Evolutionary conservation across 2,888 invertebrate genomes (phyloP).

Genomic region (Tromatobia lineatoria): DNA sequence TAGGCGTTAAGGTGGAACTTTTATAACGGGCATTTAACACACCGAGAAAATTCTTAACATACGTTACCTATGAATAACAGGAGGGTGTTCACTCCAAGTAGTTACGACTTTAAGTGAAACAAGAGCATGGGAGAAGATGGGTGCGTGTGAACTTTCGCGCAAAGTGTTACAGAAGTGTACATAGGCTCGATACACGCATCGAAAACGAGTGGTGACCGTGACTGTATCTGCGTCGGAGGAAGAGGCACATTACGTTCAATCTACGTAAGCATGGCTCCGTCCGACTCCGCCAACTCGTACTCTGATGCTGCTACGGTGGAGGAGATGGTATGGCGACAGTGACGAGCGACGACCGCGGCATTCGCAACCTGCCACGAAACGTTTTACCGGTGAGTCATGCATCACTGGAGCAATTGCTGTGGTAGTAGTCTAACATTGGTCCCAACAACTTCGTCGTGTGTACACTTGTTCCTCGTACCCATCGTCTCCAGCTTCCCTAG

Average conservation of each 20-base stretch:
- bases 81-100: background rate
- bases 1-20: background rate
- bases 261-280: constrained; percentile 78
- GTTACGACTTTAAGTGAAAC: constrained; percentile 1
- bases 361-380: constrained; percentile 64
- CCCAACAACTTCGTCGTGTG: background rate
- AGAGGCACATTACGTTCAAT: constrained; percentile 84
- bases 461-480: background rate
- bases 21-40: background rate
- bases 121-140: background rate
- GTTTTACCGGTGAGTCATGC: constrained; percentile 66
- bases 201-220: constrained; percentile 80
- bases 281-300: constrained; percentile 71
- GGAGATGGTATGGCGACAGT: constrained; percentile 21
- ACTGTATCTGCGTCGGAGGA: constrained; percentile 84
- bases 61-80: constrained; percentile 3
- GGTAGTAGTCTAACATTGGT: background rate
- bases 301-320: constrained; percentile 47
- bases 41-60: no score
- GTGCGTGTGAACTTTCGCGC: constrained; percentile 25
- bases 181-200: constrained; percentile 50
- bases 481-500: background rate
- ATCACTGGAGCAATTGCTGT: constrained; percentile 47
- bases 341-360: constrained; percentile 57
- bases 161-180: constrained; percentile 1